These are phyloP conservation scores for Gulo gulo DNA, from an alignment of 2,113 vertebrate genomes.

Conservation along the genomic window DNA sequence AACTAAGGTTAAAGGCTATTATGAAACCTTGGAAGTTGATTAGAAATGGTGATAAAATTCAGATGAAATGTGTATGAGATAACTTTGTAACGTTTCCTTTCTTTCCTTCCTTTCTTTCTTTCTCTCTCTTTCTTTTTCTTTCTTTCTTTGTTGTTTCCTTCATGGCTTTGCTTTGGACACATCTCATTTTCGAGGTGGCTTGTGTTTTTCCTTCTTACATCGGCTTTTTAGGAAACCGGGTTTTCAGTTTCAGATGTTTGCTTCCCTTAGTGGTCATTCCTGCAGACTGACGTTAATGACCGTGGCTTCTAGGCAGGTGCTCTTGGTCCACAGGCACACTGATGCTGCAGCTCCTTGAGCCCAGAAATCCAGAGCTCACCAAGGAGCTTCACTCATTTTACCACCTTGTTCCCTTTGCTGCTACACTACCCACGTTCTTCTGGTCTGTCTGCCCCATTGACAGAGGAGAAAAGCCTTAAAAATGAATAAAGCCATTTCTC, in stretches of 20 bases:
- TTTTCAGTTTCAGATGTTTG: neutral
- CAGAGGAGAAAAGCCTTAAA: neutral
- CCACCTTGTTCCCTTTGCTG: neutral
- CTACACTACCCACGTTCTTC: neutral
- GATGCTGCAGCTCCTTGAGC: neutral
- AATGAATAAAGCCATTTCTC: neutral
- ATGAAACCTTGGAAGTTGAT: conserved; percentile 74
- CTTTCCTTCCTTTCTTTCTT: neutral
- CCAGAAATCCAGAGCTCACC: neutral
- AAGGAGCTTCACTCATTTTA: neutral
- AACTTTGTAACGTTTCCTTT: conserved; percentile 64
- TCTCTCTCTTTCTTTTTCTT: neutral
- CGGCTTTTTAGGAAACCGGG: neutral
- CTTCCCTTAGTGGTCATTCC: neutral
- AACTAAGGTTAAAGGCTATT: conserved; percentile 76
- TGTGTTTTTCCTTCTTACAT: neutral
- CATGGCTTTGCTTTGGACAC: neutral
- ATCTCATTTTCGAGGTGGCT: conserved; percentile 36
- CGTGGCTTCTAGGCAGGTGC: fast-evolving
- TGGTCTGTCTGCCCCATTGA: neutral
- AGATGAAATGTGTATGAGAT: conserved; percentile 61
- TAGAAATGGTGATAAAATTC: conserved; percentile 78
- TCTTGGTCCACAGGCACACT: neutral
- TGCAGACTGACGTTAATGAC: neutral
- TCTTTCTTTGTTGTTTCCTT: neutral